Conservation (phyloP, 2,797 vertebrate species). For the Poecilia velifera region DNA sequence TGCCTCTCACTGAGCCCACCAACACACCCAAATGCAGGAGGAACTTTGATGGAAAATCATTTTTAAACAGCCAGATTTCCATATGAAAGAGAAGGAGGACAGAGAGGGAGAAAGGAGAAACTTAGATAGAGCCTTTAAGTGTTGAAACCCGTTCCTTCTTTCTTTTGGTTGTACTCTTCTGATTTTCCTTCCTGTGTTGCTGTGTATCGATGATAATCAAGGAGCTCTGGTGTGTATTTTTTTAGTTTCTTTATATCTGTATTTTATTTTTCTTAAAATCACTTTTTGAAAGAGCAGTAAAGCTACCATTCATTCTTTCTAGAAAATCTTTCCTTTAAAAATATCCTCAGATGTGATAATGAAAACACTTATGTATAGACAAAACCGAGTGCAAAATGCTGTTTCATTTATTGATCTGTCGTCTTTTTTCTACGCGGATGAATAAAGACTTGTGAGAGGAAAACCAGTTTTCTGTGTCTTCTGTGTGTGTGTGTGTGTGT, state of each 20-base stretch:
- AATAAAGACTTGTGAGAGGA: conserved; percentile 77
- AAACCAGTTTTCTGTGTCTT: conserved; percentile 47
- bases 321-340: conserved; percentile 72
- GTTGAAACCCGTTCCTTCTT: conserved; percentile 55
- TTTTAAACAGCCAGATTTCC: conserved; percentile 48
- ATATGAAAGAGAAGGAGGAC: conserved; percentile 28
- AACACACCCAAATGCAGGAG: conserved; percentile 28
- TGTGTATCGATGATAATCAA: conserved; percentile 54
- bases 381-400: conserved; percentile 72
- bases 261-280: conserved; percentile 18
- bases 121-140: conserved; percentile 54
- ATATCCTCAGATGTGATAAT: conserved; percentile 74
- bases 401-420: conserved; percentile 73
- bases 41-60: conserved; percentile 42
- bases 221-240: conserved; percentile 40
- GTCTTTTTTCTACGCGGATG: conserved; percentile 78
- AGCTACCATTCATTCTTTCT: conserved; percentile 72
- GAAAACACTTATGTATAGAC: conserved; percentile 75
- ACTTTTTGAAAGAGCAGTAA: conserved; percentile 59
- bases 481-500: conserved; percentile 25
- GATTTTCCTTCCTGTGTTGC: conserved; percentile 59
- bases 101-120: conserved; percentile 26
- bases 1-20: conserved; percentile 39
- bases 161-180: conserved; percentile 57
- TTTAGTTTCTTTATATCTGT: conserved; percentile 20